Percentiles rank a stretch among this genome's conserved stretches.
phyloP scores from a whole-genome alignment of 2,113 vertebrate genomes.

The Ictidomys tridecemlineatus region DNA sequence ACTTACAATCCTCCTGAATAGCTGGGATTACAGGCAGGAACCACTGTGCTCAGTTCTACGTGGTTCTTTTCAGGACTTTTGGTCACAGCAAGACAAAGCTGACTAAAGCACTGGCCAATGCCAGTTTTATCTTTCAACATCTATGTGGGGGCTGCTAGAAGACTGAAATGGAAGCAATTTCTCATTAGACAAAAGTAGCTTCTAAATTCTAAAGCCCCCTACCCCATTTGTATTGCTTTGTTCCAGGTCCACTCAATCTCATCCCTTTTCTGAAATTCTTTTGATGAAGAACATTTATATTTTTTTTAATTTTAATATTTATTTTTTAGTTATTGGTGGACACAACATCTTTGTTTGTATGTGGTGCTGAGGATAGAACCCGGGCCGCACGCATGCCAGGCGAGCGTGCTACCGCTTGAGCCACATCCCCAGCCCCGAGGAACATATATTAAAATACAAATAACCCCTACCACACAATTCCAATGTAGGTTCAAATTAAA shows the following conservation, averaged over 20 bases:
- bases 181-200: not conserved
- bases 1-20: no score
- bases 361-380: no score
- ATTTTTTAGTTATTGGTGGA: no score
- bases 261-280: not conserved
- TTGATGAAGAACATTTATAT: not conserved
- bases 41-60: no score
- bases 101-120: not conserved
- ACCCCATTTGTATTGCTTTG: not conserved
- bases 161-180: not conserved
- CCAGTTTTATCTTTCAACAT: accelerated
- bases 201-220: not conserved
- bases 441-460: not conserved
- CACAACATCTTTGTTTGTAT: no score
- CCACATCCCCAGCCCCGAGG: no score
- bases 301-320: no score
- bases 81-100: no score
- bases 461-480: not conserved
- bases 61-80: no score
- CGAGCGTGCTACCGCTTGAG: no score
- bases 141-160: accelerated
- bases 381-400: no score
- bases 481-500: not conserved
- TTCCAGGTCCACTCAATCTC: not conserved
- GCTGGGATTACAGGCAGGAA: no score